Evolutionary conservation across 2,113 vertebrate genomes (phyloP), one percentile per base, ranked within the genome.

Genomic region (Pseudorhombus dupliciocellatus): DNA sequence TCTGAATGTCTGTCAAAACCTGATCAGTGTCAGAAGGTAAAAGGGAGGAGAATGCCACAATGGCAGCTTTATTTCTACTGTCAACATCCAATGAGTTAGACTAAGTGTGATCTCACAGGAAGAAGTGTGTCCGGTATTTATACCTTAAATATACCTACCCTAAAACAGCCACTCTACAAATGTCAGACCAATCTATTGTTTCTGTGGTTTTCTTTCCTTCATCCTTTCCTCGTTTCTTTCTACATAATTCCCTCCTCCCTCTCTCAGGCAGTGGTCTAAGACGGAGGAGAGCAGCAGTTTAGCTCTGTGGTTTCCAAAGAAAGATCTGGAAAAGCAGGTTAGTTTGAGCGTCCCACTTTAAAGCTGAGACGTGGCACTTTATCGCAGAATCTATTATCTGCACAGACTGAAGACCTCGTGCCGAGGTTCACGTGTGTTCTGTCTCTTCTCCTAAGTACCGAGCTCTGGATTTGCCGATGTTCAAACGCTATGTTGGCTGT

Each of bases 311-410:
- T 99, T 98, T 87, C 94, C 94, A 57, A 98, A 97, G 82, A 94
- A 94, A n/a, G 90, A 92, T 42, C 89, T 98, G 30, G 98, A 98
- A 87, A 97, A 94, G 71, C 95, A 98, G 96, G 98, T 98, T 64
- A 83, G 94, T 89, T 63, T 20, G 22, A 15, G 16, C 7, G 16
- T 28, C 16, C 37, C 9, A 46, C 26, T 46, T 25, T 42, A 25
- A 22, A 57, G 4, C 2, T 34, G 57, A 42, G 22, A 25, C 4
- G 48, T 22, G 12, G 7, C 21, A 26, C 28, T 25, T 61, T 18
- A 12, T 60, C 53, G 12, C 25, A 22, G 31, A 22, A 6, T 34
- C 28, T 30, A 22, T 22, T 40, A 40, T 40, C 31, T n/a, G 15
- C 50, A 22, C 10, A 24, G 51, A 12, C 5, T 14, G 21, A 25